Evolutionary conservation across 35 echinoderm and acorn worm genomes (phyloP).

Genomic region (Acanthaster planci): DNA sequence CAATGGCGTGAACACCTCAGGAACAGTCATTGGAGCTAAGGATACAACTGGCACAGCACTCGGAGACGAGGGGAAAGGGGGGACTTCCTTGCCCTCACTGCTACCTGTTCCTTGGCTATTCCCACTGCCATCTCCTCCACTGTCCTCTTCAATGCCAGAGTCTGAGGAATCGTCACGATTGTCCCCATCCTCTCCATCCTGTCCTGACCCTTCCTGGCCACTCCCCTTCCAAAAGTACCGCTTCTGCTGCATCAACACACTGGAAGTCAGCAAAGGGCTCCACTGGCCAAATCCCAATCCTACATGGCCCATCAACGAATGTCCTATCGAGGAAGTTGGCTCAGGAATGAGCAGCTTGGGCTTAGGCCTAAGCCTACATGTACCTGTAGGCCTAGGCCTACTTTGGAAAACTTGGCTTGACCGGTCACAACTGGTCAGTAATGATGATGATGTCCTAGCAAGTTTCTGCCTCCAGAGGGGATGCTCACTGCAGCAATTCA

Average conservation of each 20-base stretch:
- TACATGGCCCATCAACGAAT: too few relatives aligned
- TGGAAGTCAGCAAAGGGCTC: too few relatives aligned
- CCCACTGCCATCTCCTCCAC: constrained; percentile 13
- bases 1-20: constrained; percentile 84
- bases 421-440: too few relatives aligned
- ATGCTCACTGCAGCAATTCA: too few relatives aligned
- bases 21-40: constrained; percentile 84
- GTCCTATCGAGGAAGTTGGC: too few relatives aligned
- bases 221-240: constrained; percentile 59
- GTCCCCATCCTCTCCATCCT: background rate
- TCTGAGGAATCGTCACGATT: background rate
- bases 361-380: too few relatives aligned
- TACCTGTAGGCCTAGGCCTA: too few relatives aligned
- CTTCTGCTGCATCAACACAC: background rate
- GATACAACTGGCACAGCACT: constrained; percentile 52
- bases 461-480: too few relatives aligned
- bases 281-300: too few relatives aligned
- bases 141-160: background rate
- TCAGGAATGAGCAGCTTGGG: too few relatives aligned
- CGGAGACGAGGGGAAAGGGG: constrained; percentile 2
- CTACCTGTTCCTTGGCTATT: constrained; percentile 23
- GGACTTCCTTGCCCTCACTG: background rate
- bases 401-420: too few relatives aligned
- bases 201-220: constrained; percentile 26
- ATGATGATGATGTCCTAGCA: too few relatives aligned